Evolutionary conservation across 2,797 vertebrate species (phyloP).

Genomic region (Aldrovandia affinis): DNA sequence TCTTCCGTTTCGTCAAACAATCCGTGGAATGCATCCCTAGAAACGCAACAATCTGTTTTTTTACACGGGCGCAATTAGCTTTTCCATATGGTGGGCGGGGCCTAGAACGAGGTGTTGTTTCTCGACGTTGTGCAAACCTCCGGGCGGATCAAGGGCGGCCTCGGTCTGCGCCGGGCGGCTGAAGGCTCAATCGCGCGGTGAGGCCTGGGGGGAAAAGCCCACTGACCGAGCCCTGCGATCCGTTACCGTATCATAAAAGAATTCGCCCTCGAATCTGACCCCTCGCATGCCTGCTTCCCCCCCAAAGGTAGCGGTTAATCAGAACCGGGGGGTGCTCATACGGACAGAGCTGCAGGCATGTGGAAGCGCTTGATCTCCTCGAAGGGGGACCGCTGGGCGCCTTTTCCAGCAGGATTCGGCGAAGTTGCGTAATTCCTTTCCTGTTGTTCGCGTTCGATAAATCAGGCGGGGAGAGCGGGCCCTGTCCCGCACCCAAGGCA

Average conservation of each 20-base stretch:
- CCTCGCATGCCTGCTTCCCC: conserved; percentile 15
- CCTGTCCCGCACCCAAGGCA: not conserved
- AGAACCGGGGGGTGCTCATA: not conserved
- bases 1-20: not conserved
- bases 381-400: not conserved
- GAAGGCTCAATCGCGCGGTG: not conserved
- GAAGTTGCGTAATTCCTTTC: conserved; percentile 10
- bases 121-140: not conserved
- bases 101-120: conserved; percentile 1
- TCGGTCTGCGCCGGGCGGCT: not conserved
- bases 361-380: conserved; percentile 6
- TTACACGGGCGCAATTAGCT: conserved; percentile 17
- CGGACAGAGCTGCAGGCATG: not conserved
- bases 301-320: not conserved
- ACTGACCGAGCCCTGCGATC: no score
- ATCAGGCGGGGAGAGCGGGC: not conserved
- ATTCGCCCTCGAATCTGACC: not conserved
- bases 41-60: conserved; percentile 17
- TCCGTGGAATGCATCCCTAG: not conserved
- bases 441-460: not conserved
- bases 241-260: no score
- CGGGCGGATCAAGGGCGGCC: not conserved
- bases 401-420: not conserved
- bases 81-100: not conserved
- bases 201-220: not conserved